Evolutionary conservation across 2,113 vertebrate genomes (phyloP), one percentile per base, ranked within the genome.

Genomic region (Myrmecophaga tridactyla): DNA sequence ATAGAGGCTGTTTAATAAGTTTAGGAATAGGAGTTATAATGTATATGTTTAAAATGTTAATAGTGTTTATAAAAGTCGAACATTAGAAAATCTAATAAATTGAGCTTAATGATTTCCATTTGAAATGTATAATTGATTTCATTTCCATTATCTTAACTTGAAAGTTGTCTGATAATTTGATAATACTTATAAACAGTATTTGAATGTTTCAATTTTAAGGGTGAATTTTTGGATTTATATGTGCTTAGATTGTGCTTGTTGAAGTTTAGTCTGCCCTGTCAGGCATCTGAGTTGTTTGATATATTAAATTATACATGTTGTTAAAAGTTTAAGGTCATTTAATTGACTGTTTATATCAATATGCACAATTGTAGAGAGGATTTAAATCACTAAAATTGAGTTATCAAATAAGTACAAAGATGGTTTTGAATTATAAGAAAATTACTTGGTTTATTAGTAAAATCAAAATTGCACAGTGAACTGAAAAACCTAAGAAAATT

Each of bases 391-490:
- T 78, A 63, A 63, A 91, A 29, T 46, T 63, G 43, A 70, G 83
- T 83, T 78, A 94, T 76, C 29, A 77, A 82, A 15, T 78, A 63
- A 73, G 39, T 80, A 34, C 21, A 58, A 89, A 20, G n/a, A 81
- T 75, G 12, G 3, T 76, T 86, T 73, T 34, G 31, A 89, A 85
- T 75, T 80, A 58, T 86, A 63, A 70, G 60, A 94, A 96, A 81
- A 85, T 84, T 90, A 20, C 6, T 81, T 92, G 5, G 2, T 85
- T 93, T 94, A 53, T 46, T 84, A 90, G 39, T 93, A 90, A 94
- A 96, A 93, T 90, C n/a, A 95, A 46, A 96, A 94, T 87, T 85
- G 39, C 31, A 70, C 91, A 84, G 11, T 80, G 65, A 94, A 56
- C 3, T 31, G 86, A 77, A 85, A n/a, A 3, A 18, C 39, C 39